These are phyloP conservation scores for Orestias chungarensis DNA, from an alignment of 2,797 vertebrate species.

Conservation along the genomic window DNA sequence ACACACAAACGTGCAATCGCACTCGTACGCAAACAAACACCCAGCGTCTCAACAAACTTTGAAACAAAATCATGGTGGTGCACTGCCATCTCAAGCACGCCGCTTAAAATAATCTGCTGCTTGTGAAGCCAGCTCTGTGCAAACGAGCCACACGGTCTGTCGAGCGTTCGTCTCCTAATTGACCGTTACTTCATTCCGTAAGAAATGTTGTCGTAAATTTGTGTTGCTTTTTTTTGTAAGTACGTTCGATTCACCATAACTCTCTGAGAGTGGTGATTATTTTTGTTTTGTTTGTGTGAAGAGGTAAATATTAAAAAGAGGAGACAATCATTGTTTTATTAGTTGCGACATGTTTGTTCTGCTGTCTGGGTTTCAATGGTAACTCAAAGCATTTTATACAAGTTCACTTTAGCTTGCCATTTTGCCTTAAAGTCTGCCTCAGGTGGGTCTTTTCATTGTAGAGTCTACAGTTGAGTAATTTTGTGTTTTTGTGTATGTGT, in stretches of 20 bases:
- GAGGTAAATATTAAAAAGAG: background rate
- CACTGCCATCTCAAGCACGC: conserved; percentile 37
- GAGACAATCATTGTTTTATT: background rate
- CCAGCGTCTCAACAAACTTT: conserved; percentile 60
- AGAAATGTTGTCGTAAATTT: conserved; percentile 17
- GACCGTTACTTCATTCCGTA: conserved; percentile 19
- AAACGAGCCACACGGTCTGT: conserved; percentile 39
- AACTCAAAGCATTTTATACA: conserved; percentile 8
- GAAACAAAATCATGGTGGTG: conserved; percentile 51
- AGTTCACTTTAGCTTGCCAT: conserved; percentile 19
- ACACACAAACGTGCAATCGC: conserved; percentile 16
- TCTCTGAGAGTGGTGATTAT: conserved; percentile 16
- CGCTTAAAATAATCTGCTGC: conserved; percentile 19
- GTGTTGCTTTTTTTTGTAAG: conserved; percentile 22
- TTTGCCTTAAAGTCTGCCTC: conserved; percentile 20
- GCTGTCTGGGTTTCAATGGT: conserved; percentile 13
- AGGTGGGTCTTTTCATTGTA: conserved; percentile 41
- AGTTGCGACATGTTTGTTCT: conserved; percentile 6
- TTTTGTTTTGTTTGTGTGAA: background rate
- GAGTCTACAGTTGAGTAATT: conserved; percentile 11
- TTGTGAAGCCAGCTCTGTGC: conserved; percentile 29
- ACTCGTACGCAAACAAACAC: conserved; percentile 28
- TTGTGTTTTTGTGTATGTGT: conserved; percentile 11
- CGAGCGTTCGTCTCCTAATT: conserved; percentile 18
- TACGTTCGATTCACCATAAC: background rate